phyloP scores from a whole-genome alignment of 2,797 vertebrate species.

The Sebastes matsubarae region DNA sequence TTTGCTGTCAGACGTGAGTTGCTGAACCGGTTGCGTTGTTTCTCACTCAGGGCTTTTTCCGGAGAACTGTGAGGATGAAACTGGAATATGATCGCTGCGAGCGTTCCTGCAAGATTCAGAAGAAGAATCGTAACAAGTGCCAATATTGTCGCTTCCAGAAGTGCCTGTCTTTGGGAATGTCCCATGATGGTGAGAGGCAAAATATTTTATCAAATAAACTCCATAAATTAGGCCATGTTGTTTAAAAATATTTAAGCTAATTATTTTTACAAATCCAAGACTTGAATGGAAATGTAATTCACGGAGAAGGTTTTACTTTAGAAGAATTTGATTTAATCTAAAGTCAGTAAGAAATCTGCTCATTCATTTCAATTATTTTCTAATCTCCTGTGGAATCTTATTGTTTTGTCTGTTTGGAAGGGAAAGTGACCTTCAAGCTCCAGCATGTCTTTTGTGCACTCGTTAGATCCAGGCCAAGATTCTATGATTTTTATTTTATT shows the following conservation, averaged over 20 bases:
- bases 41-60: conserved; percentile 93
- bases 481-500: background rate
- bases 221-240: background rate
- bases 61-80: conserved; percentile 97
- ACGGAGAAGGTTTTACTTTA: background rate
- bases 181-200: conserved; percentile 92
- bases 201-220: background rate
- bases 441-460: background rate
- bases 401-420: background rate
- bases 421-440: background rate
- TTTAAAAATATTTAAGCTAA: background rate
- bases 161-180: conserved; percentile 98
- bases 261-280: background rate
- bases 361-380: background rate
- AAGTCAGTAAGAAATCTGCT: background rate
- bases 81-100: conserved; percentile 96
- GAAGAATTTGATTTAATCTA: background rate
- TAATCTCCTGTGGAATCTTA: background rate
- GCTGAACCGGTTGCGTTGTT: background rate
- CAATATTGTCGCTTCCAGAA: conserved; percentile 99
- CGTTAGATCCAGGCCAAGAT: background rate
- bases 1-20: background rate
- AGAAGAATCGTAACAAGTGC: conserved; percentile 99
- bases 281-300: background rate
- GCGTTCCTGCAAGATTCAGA: conserved; percentile 96